Percentiles rank a stretch among this genome's conserved stretches.
Conservation (phyloP, 2,113 vertebrate genomes). For the Lethenteron reissneri region DNA sequence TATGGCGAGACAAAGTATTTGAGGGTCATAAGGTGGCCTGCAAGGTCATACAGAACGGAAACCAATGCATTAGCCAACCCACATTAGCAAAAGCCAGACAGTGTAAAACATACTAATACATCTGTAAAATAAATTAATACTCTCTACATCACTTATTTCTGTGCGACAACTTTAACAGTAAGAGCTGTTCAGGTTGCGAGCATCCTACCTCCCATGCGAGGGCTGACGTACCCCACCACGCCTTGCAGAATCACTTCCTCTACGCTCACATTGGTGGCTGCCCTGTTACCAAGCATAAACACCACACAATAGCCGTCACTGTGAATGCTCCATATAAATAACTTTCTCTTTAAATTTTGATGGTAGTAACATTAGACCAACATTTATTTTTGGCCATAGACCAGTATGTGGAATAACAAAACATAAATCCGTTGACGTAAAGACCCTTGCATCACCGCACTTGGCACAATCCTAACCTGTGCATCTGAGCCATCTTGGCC, state of each 20-base stretch:
- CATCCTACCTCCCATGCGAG: constrained; percentile 52
- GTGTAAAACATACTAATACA: background rate
- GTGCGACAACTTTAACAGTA: too few species aligned
- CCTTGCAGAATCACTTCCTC: constrained; percentile 82
- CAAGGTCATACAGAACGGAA: constrained; percentile 7
- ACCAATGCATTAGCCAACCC: too few species aligned
- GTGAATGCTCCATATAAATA: too few species aligned
- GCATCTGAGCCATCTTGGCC: constrained; percentile 95
- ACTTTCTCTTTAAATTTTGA: too few species aligned
- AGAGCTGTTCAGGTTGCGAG: background rate
- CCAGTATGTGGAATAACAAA: too few species aligned
- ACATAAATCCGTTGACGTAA: too few species aligned
- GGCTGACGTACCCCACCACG: constrained; percentile 64
- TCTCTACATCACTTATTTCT: too few species aligned
- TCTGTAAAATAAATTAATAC: too few species aligned
- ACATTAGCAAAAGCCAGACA: constrained; percentile 10
- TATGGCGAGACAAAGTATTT: constrained; percentile 92
- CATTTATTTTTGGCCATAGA: too few species aligned
- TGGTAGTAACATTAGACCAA: too few species aligned
- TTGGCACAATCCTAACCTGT: constrained; percentile 33
- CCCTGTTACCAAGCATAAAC: constrained; percentile 24
- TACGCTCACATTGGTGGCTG: constrained; percentile 64
- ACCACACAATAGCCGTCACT: too few species aligned
- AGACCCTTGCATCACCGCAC: too few species aligned
- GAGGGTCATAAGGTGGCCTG: constrained; percentile 70